Conservation (phyloP, 2,797 vertebrate species). For the Ceryle rudis region DNA sequence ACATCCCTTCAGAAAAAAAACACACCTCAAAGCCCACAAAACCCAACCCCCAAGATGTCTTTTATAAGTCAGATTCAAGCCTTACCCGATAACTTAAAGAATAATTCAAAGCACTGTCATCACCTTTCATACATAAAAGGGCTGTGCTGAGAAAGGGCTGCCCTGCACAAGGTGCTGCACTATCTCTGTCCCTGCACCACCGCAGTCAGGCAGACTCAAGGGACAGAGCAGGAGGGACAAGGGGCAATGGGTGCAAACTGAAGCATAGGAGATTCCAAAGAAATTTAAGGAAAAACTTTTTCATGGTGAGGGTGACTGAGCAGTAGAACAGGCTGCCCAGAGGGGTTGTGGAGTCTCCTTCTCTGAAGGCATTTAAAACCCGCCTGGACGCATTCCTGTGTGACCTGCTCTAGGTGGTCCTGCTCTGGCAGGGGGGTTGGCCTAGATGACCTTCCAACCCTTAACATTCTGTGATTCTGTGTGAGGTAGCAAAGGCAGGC, state of each 20-base stretch:
- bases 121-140: rapidly evolving
- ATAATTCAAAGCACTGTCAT: background rate
- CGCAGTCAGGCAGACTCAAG: rapidly evolving
- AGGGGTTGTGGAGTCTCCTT: no score
- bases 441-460: no score
- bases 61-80: rapidly evolving
- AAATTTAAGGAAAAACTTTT: no score
- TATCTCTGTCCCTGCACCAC: rapidly evolving
- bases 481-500: background rate
- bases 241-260: no score
- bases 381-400: no score
- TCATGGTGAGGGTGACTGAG: no score
- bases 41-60: background rate
- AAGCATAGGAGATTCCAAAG: no score
- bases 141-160: background rate
- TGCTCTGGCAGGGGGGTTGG: no score
- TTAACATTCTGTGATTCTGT: no score
- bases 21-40: background rate
- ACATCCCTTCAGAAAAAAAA: background rate
- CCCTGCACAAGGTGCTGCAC: rapidly evolving
- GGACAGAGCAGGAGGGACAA: background rate
- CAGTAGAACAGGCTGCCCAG: no score
- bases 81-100: background rate
- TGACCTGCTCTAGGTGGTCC: no score
- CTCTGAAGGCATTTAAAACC: no score